Conservation (phyloP, 2,888 invertebrate species). For the Rhynchonema sp. region DNA sequence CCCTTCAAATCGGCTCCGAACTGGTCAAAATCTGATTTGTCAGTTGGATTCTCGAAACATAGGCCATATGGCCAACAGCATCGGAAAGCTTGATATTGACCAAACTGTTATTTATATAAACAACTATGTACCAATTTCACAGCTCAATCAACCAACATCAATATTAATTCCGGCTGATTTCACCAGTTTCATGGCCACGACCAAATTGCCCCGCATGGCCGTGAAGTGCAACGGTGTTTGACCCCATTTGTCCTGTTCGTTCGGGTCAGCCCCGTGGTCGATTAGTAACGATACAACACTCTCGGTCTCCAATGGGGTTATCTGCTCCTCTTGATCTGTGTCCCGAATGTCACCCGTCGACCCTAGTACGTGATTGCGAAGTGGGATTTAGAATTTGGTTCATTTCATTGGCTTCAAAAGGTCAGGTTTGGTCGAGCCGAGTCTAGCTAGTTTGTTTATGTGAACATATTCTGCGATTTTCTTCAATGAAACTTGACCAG, state of each 20-base stretch:
- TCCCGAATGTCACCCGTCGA: neutral
- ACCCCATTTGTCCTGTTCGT: slow-evolving; percentile 39
- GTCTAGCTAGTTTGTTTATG: too few species aligned
- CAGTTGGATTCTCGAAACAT: too few species aligned
- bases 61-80: too few species aligned
- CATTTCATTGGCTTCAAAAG: too few species aligned
- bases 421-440: too few species aligned
- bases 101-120: neutral
- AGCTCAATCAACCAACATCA: slow-evolving; percentile 29
- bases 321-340: neutral
- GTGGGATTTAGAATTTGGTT: too few species aligned
- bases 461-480: too few species aligned
- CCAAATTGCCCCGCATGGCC: slow-evolving; percentile 51
- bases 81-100: neutral
- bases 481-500: too few species aligned
- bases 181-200: slow-evolving; percentile 49
- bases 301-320: slow-evolving; percentile 9
- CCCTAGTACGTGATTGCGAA: too few species aligned
- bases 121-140: too few species aligned
- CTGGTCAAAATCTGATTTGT: too few species aligned
- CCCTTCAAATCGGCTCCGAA: too few species aligned
- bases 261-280: slow-evolving; percentile 40
- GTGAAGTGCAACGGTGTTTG: slow-evolving; percentile 58
- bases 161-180: slow-evolving; percentile 45
- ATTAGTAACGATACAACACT: slow-evolving; percentile 37